Evolutionary conservation across 1,140 invertebrate genomes (phyloP).

Genomic region (Apis laboriosa): DNA sequence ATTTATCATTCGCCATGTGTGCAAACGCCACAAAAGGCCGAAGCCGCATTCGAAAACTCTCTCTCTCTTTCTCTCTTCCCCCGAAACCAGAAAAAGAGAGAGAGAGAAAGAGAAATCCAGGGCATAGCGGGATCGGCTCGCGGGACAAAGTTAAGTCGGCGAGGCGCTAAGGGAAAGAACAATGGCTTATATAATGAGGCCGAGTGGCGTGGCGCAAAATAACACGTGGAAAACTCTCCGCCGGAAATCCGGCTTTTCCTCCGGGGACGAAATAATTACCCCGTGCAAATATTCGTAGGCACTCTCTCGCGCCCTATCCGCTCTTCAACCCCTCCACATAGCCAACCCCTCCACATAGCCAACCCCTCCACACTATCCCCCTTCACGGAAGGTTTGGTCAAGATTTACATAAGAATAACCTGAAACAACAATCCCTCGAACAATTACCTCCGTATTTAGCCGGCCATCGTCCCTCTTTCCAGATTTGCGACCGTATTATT

Average conservation of each 20-base stretch:
- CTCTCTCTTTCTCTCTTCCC: too few relatives aligned
- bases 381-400: conserved; percentile 71
- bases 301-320: conserved; percentile 58
- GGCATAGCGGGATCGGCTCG: conserved; percentile 22
- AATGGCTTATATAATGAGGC: conserved; percentile 69
- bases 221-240: conserved; percentile 67
- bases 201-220: conserved; percentile 61
- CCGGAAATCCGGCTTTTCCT: conserved; percentile 65
- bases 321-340: background rate
- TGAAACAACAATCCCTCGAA: conserved; percentile 77
- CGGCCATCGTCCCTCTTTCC: conserved; percentile 59
- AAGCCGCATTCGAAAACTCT: too few relatives aligned
- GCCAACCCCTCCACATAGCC: background rate
- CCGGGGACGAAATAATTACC: conserved; percentile 76
- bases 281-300: conserved; percentile 75
- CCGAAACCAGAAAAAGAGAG: too few relatives aligned
- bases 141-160: conserved; percentile 45
- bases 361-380: background rate
- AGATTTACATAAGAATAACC: conserved; percentile 80
- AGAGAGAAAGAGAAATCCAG: background rate
- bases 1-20: too few relatives aligned
- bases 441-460: conserved; percentile 76
- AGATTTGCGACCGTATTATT: conserved; percentile 72
- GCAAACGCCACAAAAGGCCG: too few relatives aligned
- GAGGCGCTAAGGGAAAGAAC: conserved; percentile 66